phyloP scores from a whole-genome alignment of 2,888 invertebrate species.

The Cheilosia urbana region DNA sequence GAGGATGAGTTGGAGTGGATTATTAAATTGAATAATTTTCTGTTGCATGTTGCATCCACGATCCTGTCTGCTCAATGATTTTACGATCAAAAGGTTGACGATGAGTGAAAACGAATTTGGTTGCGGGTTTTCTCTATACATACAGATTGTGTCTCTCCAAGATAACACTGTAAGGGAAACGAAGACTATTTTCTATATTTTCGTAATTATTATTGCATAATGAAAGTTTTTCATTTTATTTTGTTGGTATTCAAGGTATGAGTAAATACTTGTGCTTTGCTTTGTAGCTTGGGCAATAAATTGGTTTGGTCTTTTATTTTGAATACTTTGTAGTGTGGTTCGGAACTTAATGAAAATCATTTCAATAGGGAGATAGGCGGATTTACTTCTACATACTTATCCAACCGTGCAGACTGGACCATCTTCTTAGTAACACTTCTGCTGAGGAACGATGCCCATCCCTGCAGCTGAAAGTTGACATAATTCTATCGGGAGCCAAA shows the following conservation, averaged over 20 bases:
- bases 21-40: slow-evolving; percentile 71
- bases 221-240: not conserved
- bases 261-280: too few relatives aligned
- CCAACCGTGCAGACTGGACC: too few relatives aligned
- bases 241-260: not conserved
- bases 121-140: not conserved
- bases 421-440: too few relatives aligned
- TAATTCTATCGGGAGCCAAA: too few relatives aligned
- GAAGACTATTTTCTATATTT: slow-evolving; percentile 19
- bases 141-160: not conserved
- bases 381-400: too few relatives aligned
- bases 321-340: too few relatives aligned
- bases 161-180: slow-evolving; percentile 1
- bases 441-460: too few relatives aligned
- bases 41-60: slow-evolving; percentile 67
- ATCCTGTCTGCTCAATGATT: slow-evolving; percentile 49
- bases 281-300: too few relatives aligned
- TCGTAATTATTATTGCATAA: slow-evolving; percentile 37
- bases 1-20: slow-evolving; percentile 63
- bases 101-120: slow-evolving; percentile 53
- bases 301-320: too few relatives aligned
- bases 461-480: too few relatives aligned
- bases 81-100: slow-evolving; percentile 57
- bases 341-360: too few relatives aligned
- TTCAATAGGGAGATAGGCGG: too few relatives aligned